Base-by-base conservation (phyloP, 2,888 invertebrate genomes). In the Odiellus spinosus region DNA sequence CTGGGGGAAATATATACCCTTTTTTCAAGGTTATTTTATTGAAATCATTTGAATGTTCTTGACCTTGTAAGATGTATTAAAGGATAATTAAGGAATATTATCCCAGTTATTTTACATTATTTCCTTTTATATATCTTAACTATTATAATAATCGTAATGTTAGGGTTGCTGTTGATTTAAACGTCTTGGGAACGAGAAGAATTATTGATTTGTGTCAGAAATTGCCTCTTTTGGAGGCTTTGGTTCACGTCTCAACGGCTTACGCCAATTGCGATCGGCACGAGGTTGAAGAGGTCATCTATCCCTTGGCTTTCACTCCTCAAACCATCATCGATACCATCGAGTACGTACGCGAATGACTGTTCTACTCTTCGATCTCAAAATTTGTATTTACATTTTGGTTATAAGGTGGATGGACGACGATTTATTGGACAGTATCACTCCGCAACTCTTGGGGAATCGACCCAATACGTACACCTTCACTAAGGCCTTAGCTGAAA, bases 391-490 rank as follows among this genome's bases (percentile, higher is more conserved):
- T 26, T 26, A 4, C 26, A 8, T 26, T n/a, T 26, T 26, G 26
- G 26, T 26, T 26, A 8, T 26, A 2, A 38, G 38, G 33, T 55
- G 53, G 54, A 53, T 55, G 53, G 45, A 46, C 15, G 48, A 47
- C 2, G 53, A 50, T 2, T 21, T 46, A 14, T 18, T 53, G 2
- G 42, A 50, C 19, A 42, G 46, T n/a, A 21, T 50, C 3, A 45
- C 49, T 10, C 67, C 12, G 63, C 78, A 78, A 47, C 56, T 73
- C 18, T 60, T 73, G 2, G 67, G 67, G 2, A 58, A 62, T 44
- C 73, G 82, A 41, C 88, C 90, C 0, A 95, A 95, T 60, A 88
- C 91, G 0, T 95, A 95, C 61, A 85, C 84, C 0, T 88, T 83
- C 62, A 82, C 87, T 0, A 95, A 95, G 64, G 79, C 82, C 47